Base-by-base conservation (phyloP, 2,888 invertebrate species). In the Brachypalpus laphriformis region DNA sequence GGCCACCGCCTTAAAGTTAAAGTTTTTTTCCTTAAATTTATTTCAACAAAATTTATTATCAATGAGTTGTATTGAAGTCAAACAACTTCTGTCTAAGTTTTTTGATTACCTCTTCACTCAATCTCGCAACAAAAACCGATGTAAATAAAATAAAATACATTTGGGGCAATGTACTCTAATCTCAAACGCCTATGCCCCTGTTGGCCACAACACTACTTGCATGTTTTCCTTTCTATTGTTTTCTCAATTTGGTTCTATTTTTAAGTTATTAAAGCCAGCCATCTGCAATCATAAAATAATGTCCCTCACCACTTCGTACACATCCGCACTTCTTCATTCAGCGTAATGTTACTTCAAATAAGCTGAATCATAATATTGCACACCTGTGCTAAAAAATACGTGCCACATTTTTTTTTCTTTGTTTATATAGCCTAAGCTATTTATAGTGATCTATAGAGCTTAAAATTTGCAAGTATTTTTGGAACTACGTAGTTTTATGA, bases 221-320 rank as follows among this genome's bases (percentile, higher is more conserved):
- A 34, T 71, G 42, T 76, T 65, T 59, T 76, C 54, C 65, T 76
- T 61, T 72, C 71, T 66, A 54, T 72, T 72, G 65, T 82, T 76
- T 47, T 18, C 11, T 6, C 47, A 45, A 47, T 61, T 74, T 51
- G 49, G 8, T 6, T 34, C 16, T 42, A 16, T 61, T 71, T 37
- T 14, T 1, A 49, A 7, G 22, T 49, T n/a, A 71, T 59, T 25
- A 25, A 59, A 59, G 9, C 14, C 16, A 28, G 11, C 22, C 61
- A 61, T 42, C 72, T 51, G 51, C 2, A 25, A 25, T 16, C 22
- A 18, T 18, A 42, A 59, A 45, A 49, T 57, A 57, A 40, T 14
- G 28, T 14, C 40, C 11, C 45, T 8, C 18, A 42, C 1, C n/a
- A 37, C 22, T 25, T 8, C 6, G 18, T 8, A 16, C 28, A 45